Percentiles rank a stretch among this genome's conserved stretches.
phyloP scores from a whole-genome alignment of 1,140 invertebrate genomes.

The Hirudo medicinalis region DNA sequence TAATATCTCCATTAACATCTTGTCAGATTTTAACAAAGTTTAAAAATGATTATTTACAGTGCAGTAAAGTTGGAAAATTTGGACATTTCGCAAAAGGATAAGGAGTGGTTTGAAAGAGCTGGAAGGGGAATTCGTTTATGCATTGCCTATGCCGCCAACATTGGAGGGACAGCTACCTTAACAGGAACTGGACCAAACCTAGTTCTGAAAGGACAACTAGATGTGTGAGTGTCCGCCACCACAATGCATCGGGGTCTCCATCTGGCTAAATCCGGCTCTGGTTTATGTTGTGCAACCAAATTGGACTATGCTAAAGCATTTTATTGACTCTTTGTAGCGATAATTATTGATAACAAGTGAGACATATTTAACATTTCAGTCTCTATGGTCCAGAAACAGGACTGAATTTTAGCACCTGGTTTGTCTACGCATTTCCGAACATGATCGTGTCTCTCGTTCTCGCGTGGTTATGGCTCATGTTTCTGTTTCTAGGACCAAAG shows the following conservation, averaged over 20 bases:
- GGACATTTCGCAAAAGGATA: not conserved
- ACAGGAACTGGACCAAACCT: conserved; percentile 75
- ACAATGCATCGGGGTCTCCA: no score
- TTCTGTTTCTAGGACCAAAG: conserved; percentile 20
- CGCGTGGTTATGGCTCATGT: conserved; percentile 22
- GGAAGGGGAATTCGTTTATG: conserved; percentile 40
- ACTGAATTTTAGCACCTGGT: conserved; percentile 24
- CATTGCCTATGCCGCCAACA: conserved; percentile 60
- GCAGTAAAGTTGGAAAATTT: not conserved
- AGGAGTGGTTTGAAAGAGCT: conserved; percentile 13
- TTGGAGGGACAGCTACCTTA: conserved; percentile 67
- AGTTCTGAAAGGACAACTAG: conserved; percentile 61
- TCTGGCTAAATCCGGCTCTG: no score
- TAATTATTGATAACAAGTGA: not conserved
- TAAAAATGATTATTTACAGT: conserved; percentile 1
- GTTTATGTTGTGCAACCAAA: conserved; percentile 1
- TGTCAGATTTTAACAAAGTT: no score
- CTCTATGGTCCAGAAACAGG: conserved; percentile 21
- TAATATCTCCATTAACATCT: no score
- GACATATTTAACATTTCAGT: conserved; percentile 1
- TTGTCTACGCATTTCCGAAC: conserved; percentile 23
- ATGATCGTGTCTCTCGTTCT: conserved; percentile 19
- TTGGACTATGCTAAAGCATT: not conserved
- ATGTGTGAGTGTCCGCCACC: conserved; percentile 48
- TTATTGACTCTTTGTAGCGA: not conserved